A percentile compares a stretch with the other conserved stretches of the same genome.
phyloP scores from a whole-genome alignment of 2,113 vertebrate genomes.

The Labeo catla region DNA sequence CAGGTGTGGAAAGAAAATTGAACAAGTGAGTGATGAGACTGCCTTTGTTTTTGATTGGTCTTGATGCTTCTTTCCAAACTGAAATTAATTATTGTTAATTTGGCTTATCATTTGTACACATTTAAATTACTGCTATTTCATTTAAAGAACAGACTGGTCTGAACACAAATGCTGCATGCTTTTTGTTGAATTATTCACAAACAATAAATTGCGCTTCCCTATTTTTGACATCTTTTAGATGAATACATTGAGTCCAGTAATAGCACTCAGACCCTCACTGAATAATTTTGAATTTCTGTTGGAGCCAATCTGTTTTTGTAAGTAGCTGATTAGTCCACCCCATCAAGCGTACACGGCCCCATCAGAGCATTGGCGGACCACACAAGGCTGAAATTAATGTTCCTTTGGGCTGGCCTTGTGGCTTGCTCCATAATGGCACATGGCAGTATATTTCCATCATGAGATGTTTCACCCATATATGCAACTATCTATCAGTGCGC shows the following conservation, averaged over 20 bases:
- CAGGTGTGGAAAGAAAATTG: constrained; percentile 6
- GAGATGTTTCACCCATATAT: background rate
- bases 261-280: constrained; percentile 4
- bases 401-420: background rate
- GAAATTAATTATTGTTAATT: background rate
- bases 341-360: background rate
- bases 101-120: background rate
- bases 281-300: constrained; percentile 11
- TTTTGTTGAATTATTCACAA: constrained; percentile 8
- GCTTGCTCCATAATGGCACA: background rate
- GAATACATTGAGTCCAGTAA: background rate
- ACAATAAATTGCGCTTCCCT: background rate
- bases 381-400: constrained; percentile 1
- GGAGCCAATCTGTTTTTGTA: background rate
- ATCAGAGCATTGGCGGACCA: background rate
- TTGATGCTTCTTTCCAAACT: background rate
- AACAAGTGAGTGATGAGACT: background rate
- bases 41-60: background rate
- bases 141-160: background rate
- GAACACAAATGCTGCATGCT: background rate
- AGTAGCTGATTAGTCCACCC: constrained; percentile 18
- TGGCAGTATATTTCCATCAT: background rate
- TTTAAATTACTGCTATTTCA: background rate
- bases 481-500: background rate
- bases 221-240: background rate